Conservation (phyloP, 2,888 invertebrate species). For the Gibbula magus region DNA sequence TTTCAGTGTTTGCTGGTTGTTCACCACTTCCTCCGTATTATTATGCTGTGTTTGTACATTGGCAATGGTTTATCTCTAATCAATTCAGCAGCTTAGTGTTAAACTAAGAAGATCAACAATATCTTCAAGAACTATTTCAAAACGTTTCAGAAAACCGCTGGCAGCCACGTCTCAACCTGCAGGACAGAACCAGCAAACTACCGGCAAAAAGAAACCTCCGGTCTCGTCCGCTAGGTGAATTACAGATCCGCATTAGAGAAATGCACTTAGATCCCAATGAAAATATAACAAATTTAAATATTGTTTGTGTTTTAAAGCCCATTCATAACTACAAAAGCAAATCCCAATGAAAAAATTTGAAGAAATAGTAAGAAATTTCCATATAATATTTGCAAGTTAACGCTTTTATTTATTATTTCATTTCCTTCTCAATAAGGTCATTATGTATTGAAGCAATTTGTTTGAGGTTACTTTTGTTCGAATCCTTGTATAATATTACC, state of each 20-base stretch:
- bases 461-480: no score
- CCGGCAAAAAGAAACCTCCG: slow-evolving; percentile 56
- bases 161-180: background rate
- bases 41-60: no score
- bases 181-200: slow-evolving; percentile 36
- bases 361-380: no score
- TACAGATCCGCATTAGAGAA: background rate
- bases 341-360: background rate
- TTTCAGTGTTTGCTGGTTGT: no score
- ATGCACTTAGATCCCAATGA: background rate
- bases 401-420: no score
- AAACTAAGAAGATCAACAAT: no score
- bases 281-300: background rate
- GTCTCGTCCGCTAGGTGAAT: slow-evolving; percentile 62
- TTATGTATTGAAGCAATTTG: no score
- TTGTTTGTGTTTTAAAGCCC: background rate
- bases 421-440: no score
- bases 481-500: no score
- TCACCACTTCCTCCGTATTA: no score
- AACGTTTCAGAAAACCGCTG: background rate
- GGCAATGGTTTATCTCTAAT: background rate
- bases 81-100: background rate
- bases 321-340: background rate
- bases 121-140: no score
- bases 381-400: no score